Evolutionary conservation across 2,888 invertebrate genomes (phyloP), one percentile per base, ranked within the genome.

Genomic region (Drosophila lacicola): DNA sequence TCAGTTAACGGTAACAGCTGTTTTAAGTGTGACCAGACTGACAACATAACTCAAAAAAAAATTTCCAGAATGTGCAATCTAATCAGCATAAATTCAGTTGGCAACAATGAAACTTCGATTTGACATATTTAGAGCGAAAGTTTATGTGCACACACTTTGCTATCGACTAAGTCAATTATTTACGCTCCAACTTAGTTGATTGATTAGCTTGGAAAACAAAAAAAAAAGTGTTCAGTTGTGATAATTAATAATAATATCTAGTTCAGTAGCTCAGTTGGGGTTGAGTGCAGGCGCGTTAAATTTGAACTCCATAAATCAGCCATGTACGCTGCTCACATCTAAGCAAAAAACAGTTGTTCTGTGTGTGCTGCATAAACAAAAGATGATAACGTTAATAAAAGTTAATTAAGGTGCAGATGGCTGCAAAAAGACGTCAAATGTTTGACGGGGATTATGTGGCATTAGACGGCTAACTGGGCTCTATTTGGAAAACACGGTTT

Each of bases 151-250:
- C 49, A 44, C 42, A 42, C 44, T 49, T 39, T 44, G 57, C 54
- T 61, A 78, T 73, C 68, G 62, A 74, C 39, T 53, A 55, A 67
- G 67, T 60, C 60, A 81, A 84, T 45, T 74, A 87, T 82, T 87
- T 82, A 51, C 65, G 14, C 19, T 50, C 13, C 29, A 60, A 21
- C 81, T 87, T 50, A 65, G 36, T 36, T 85, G 86, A 88, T 88
- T 88, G 82, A 87, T 78, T 67, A 54, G 62, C 39, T 47, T 13
- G 19, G 34, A 45, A 29, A 56, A 29, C 29, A 29, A 29, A 6
- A 25, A 25, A 2, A 25, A 25, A 25, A 2, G 29, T 8, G 25
- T 25, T 2, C 5, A 29, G 29, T 8, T 29, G 8, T 29, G 29
- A 29, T 29, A 29, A 29, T 29, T 29, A 29, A 29, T 29, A 29